These are phyloP conservation scores for Hydrotaea cyrtoneurina DNA, from an alignment of 2,888 invertebrate genomes.

Conservation along the genomic window DNA sequence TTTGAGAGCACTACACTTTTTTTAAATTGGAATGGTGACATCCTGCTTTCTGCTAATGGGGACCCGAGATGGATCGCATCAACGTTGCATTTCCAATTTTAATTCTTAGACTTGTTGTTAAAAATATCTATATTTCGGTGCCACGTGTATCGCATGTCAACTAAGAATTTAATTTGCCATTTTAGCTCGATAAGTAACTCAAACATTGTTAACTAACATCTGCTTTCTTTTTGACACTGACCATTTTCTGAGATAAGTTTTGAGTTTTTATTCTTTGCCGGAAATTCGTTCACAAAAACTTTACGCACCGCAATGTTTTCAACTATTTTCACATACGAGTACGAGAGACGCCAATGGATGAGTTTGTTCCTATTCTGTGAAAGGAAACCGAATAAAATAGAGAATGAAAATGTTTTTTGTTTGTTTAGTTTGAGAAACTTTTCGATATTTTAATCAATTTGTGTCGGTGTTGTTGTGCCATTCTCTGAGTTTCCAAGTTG, in stretches of 20 bases:
- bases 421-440: slow-evolving; percentile 62
- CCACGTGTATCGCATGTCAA: too few relatives aligned
- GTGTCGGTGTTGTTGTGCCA: slow-evolving; percentile 30
- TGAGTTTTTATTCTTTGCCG: not conserved
- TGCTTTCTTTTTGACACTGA: not conserved
- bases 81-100: too few relatives aligned
- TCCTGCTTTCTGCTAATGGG: too few relatives aligned
- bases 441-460: slow-evolving; percentile 60
- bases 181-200: too few relatives aligned
- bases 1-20: too few relatives aligned
- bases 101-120: too few relatives aligned
- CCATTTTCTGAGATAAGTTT: not conserved
- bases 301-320: slow-evolving; percentile 26
- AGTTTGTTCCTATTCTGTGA: slow-evolving; percentile 40
- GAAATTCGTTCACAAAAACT: not conserved
- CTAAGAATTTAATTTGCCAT: too few relatives aligned
- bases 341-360: slow-evolving; percentile 2
- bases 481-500: slow-evolving; percentile 22
- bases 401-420: slow-evolving; percentile 46
- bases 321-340: slow-evolving; percentile 13
- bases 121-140: too few relatives aligned
- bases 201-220: too few relatives aligned
- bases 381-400: slow-evolving; percentile 37
- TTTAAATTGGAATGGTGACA: too few relatives aligned
- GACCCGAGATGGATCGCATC: too few relatives aligned